Base-by-base conservation (phyloP, 2,113 vertebrate species). In the Anarrhichthys ocellatus region DNA sequence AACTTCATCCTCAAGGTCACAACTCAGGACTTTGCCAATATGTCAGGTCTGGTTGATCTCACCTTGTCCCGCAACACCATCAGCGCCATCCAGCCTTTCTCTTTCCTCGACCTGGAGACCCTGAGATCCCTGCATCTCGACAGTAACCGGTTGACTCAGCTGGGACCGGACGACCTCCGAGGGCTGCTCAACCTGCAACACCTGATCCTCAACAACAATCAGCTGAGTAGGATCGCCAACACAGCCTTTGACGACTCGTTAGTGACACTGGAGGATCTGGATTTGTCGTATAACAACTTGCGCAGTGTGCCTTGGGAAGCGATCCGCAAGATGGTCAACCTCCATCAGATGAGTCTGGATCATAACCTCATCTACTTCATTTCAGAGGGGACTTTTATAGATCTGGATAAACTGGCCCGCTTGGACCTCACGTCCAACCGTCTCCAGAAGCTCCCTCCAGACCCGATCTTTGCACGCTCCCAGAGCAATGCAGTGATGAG, bases 141-240 rank as follows among this genome's bases (percentile, higher is more conserved):
- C 88, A 98, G 95, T 89, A 99, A 99, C 90, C 94, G 98, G 36
- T 84, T 99, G 83, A 97, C 97, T 18, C 96, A 96, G 90, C 96
- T 99, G 1, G 97, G 97, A 24, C 95, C 97, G 2, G 97, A 99
- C 78, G 97, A 96, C 67, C 94, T 99, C 48, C 93, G 96, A 68
- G 98, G 98, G 36, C 95, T 99, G 73, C 91, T 97, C 86, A 99
- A 99, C 92, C 95, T 99, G 72, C 98, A 99, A 90, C 98, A 99
- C 87, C 95, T 99, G 92, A 99, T 99, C 50, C 95, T 99, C 67
- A 99, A 99, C 93, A 99, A 99, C 92, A 99, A 99, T 92, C 98
- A 99, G 88, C 92, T 99, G 70, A 96, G 83, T 24, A 92, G 81
- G 65, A 96, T 99, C 63, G 95, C 96, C 2, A 94, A 97, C 1